A percentile compares a stretch with the other conserved stretches of the same genome.
These are phyloP conservation scores for Phalloptychus januarius DNA, from an alignment of 2,797 vertebrate genomes.

Conservation along the genomic window DNA sequence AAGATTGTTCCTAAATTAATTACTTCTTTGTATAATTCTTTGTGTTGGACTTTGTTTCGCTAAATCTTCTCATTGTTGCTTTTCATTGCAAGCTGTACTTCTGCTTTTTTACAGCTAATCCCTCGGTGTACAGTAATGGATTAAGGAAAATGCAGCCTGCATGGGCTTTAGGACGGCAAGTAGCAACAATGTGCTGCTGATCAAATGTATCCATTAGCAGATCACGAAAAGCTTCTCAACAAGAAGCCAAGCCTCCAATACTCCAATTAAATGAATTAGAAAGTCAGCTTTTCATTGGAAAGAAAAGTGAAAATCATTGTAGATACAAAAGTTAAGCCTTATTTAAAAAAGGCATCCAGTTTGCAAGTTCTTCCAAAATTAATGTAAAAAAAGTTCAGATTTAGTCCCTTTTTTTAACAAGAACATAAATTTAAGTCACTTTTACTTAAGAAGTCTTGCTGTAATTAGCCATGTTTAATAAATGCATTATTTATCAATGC, in stretches of 20 bases:
- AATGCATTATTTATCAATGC: neutral
- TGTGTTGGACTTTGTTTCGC: no score
- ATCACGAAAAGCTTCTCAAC: neutral
- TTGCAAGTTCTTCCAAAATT: no score
- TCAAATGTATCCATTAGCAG: neutral
- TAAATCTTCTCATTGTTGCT: neutral
- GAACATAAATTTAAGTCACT: neutral
- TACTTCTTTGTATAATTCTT: no score
- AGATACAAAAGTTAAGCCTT: neutral
- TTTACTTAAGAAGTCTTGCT: neutral
- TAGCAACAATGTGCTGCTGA: neutral
- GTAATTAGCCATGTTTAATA: neutral
- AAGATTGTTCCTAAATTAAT: neutral
- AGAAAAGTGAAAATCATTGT: neutral
- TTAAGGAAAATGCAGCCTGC: neutral
- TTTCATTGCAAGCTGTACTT: neutral
- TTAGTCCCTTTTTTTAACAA: neutral
- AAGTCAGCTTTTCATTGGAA: neutral
- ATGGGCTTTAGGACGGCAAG: neutral
- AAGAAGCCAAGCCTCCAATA: neutral
- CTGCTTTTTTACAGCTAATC: neutral
- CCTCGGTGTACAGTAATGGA: neutral
- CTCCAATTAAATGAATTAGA: neutral
- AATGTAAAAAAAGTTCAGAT: neutral
- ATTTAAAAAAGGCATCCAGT: no score